A percentile compares a stretch with the other conserved stretches of the same genome.
Conservation (phyloP, 2,888 invertebrate species). For the Acleris laterana region DNA sequence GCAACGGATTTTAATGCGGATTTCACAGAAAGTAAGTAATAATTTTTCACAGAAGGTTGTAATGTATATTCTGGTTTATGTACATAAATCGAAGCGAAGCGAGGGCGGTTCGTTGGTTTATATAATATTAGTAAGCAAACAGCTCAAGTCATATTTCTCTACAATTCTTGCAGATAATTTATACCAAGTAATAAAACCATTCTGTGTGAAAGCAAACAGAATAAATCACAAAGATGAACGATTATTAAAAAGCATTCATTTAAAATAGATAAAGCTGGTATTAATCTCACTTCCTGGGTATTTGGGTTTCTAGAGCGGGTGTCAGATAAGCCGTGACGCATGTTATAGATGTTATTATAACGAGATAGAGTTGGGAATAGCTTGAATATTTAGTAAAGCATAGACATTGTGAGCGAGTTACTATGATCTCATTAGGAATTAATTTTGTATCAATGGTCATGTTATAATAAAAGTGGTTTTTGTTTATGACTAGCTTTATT, state of each 20-base stretch:
- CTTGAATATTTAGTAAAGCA: background rate
- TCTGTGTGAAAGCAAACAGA: constrained; percentile 16
- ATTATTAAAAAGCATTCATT: constrained; percentile 2
- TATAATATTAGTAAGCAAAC: too few relatives aligned
- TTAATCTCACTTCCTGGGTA: constrained; percentile 28
- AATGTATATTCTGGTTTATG: too few relatives aligned
- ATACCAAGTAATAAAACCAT: too few relatives aligned
- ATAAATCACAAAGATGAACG: constrained; percentile 14
- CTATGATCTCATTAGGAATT: constrained; percentile 32
- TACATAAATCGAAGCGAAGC: too few relatives aligned
- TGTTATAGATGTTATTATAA: constrained; percentile 5
- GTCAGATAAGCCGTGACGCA: constrained; percentile 43
- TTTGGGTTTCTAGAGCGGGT: constrained; percentile 51
- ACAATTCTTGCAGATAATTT: too few relatives aligned
- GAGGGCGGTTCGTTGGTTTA: too few relatives aligned
- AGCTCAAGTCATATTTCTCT: too few relatives aligned
- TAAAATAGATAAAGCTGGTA: constrained; percentile 6
- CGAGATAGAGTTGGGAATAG: background rate
- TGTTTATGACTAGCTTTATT: background rate
- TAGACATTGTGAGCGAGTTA: constrained; percentile 3
- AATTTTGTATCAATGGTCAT: constrained; percentile 9
- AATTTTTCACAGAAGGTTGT: too few relatives aligned
- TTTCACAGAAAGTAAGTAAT: too few relatives aligned
- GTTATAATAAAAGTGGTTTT: background rate
- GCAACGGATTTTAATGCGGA: too few relatives aligned